Base-by-base conservation (phyloP, 2,888 invertebrate species). In the Catocala nupta region DNA sequence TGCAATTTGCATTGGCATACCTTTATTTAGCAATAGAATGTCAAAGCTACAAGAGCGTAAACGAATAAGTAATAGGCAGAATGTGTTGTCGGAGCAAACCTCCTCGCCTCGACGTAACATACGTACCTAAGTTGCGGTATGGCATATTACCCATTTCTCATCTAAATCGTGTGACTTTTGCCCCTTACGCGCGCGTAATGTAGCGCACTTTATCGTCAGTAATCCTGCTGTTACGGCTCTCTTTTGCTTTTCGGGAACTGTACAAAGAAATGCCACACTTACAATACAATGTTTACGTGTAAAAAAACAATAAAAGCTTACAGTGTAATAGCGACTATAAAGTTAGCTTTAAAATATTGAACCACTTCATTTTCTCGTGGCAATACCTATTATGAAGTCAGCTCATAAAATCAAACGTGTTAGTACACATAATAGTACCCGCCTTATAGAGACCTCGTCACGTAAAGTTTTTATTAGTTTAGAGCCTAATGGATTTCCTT, bases 121-220 rank as follows among this genome's bases (percentile, higher is more conserved):
- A 81, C 78, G 81, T 79, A 68, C 60, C 61, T 63, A 77, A 81
- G 84, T 79, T 82, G 81, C 73, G 77, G 80, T 84, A 81, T 81
- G 77, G 81, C 84, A 85, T 86, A 85, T 81, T 82, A 82, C 78
- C 82, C 85, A 89, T 90, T 83, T 87, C 82, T 89, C 90, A 89
- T 87, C 82, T 87, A 85, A 89, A 89, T 88, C 80, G 88, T 81
- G 85, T 79, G 89, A 88, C 86, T 88, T 87, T 81, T 82, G 80
- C 80, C 80, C 84, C 66, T 77, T 81, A 85, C 80, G 79, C 80
- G 80, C 82, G 84, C 82, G 84, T 88, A 89, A 89, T 88, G 89
- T 85, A 73, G 78, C 86, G 77, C 84, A 85, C 83, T 90, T 90
- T 88, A 89, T 85, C 86, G 86, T 82, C 79, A 71, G 83, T 88